phyloP scores from a whole-genome alignment of 2,797 vertebrate species.

The Gila robusta region DNA sequence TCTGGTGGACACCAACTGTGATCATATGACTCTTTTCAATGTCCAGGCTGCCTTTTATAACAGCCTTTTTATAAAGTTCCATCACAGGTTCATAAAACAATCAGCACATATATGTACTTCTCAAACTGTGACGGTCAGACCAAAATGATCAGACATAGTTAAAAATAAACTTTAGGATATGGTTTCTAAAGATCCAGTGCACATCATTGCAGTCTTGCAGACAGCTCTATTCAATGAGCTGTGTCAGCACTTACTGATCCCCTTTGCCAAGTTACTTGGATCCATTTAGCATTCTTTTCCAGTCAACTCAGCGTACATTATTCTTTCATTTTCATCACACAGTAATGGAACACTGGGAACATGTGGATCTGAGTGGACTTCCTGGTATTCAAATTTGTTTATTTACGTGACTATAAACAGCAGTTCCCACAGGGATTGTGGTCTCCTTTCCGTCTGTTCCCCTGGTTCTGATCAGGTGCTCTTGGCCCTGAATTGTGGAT shows the following conservation, averaged over 20 bases:
- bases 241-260: slow-evolving; percentile 41
- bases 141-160: neutral
- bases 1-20: too few relatives aligned
- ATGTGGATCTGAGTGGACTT: slow-evolving; percentile 66
- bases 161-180: slow-evolving; percentile 1
- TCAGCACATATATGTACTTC: neutral
- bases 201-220: slow-evolving; percentile 26
- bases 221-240: slow-evolving; percentile 14
- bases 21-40: too few relatives aligned
- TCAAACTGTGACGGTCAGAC: slow-evolving; percentile 8
- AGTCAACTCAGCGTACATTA: slow-evolving; percentile 15
- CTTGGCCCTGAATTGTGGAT: slow-evolving; percentile 21
- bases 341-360: slow-evolving; percentile 45
- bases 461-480: slow-evolving; percentile 55
- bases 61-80: neutral
- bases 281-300: slow-evolving; percentile 28
- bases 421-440: slow-evolving; percentile 61
- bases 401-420: slow-evolving; percentile 74
- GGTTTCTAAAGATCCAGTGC: slow-evolving; percentile 13
- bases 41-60: neutral
- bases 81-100: neutral
- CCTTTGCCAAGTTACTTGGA: slow-evolving; percentile 26
- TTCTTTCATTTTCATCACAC: slow-evolving; percentile 42
- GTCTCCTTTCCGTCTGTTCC: slow-evolving; percentile 62
- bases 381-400: slow-evolving; percentile 74